A percentile compares a stretch with the other conserved stretches of the same genome.
These are phyloP conservation scores for Carterocephalus palaemon DNA, from an alignment of 2,888 invertebrate species.

Conservation along the genomic window DNA sequence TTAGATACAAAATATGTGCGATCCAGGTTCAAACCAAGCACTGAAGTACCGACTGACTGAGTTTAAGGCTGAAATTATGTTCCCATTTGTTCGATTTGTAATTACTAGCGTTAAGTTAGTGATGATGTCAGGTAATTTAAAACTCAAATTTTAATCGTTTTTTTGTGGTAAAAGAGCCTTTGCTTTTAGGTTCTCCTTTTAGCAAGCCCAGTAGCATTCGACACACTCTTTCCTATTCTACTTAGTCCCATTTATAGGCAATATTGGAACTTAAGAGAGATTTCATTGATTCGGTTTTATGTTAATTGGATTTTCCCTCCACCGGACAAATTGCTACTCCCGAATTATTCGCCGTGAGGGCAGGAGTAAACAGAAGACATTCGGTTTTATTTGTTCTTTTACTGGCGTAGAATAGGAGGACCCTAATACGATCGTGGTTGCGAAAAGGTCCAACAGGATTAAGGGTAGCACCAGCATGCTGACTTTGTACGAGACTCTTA, in stretches of 20 bases:
- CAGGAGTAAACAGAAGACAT: conserved; percentile 1
- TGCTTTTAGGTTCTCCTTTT: too few relatives aligned
- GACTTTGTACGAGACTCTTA: too few relatives aligned
- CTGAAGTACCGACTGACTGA: too few relatives aligned
- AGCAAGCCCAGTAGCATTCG: not conserved
- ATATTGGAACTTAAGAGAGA: conserved; percentile 58
- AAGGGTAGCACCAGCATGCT: too few relatives aligned
- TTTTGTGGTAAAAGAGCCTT: not conserved
- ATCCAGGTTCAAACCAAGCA: too few relatives aligned
- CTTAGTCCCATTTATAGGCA: conserved; percentile 48
- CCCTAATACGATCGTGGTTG: too few relatives aligned
- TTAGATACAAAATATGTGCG: too few relatives aligned
- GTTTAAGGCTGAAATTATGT: too few relatives aligned
- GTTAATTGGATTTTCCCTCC: conserved; percentile 54
- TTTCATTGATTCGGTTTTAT: conserved; percentile 58
- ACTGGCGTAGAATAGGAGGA: too few relatives aligned
- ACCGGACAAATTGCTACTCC: conserved; percentile 31
- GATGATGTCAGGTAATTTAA: not conserved
- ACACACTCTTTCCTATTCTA: conserved; percentile 19
- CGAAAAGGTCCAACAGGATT: too few relatives aligned
- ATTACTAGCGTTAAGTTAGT: too few relatives aligned
- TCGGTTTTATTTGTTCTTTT: not conserved
- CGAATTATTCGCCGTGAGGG: conserved; percentile 10
- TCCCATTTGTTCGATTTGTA: too few relatives aligned
- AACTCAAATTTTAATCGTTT: not conserved